Evolutionary conservation across 2,113 vertebrate species (phyloP), one percentile per base, ranked within the genome.

Genomic region (Irena cyanogastra): DNA sequence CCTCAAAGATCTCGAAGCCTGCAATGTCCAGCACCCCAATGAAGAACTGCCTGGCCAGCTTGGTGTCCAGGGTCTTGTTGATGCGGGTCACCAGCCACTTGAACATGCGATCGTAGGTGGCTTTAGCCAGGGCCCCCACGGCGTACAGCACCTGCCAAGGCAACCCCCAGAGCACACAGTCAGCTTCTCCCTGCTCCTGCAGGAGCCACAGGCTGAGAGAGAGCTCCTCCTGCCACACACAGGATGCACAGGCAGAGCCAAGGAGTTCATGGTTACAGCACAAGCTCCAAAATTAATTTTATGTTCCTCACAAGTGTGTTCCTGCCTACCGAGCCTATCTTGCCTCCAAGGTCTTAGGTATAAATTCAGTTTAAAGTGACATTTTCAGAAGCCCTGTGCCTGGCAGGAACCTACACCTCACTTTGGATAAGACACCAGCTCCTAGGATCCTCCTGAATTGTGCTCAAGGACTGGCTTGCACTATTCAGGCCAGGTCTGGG

Each of bases 21-120:
- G 99, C 99, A 7, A 99, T 99, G 97, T 99, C 99, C 97, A 99
- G 97, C 37, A 99, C 99, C 61, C 99, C 99, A 3, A 99, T 99
- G 97, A 99, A 99, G 98, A 98, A 99, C 98, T 99, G 99, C 35
- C 99, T 98, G 84, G 99, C 98, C 93, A 99, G 97, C 66, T 98
- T 98, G 44, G 99, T 99, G 97, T 99, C 99, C 90, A 99, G 96
- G 9, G 99, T 99, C 97, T 95, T 98, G 97, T 99, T 99, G 97
- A 99, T 99, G 35, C 99, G 98, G 22, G 98, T 94, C 85, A 99
- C 99, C 66, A 99, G 93, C 99, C 99, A 99, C 90, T 99, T 99
- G 96, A 99, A 99, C 98, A 99, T 99, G 42, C 99, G 98, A 63
- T 99, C 99, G 2, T 99, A 99, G 7, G 99, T 99, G 84, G 99